Conservation (phyloP, 2,113 vertebrate species). For the Callocephalon fimbriatum region DNA sequence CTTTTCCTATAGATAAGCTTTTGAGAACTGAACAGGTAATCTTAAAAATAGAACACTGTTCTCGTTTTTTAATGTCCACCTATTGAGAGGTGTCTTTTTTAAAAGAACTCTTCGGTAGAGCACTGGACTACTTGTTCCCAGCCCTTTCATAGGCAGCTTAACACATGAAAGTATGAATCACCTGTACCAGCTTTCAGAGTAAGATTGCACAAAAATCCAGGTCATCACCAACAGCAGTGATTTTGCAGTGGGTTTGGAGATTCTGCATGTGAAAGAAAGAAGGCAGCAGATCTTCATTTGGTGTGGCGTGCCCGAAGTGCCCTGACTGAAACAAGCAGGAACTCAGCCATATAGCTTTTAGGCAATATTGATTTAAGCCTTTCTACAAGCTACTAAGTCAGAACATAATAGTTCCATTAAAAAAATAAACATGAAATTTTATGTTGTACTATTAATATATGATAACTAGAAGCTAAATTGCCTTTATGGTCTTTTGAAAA, state of each 20-base stretch:
- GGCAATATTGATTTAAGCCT: background rate
- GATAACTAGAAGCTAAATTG: background rate
- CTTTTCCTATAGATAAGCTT: background rate
- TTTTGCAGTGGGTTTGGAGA: background rate
- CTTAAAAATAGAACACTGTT: conserved; percentile 23
- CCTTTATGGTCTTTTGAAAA: background rate
- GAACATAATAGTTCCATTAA: background rate
- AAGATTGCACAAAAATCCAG: background rate
- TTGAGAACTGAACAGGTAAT: background rate
- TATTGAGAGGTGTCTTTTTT: background rate
- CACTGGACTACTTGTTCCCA: background rate
- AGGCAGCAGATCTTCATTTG: background rate
- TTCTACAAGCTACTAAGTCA: background rate
- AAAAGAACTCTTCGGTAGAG: background rate
- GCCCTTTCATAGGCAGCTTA: background rate
- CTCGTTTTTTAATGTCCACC: background rate
- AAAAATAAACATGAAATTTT: background rate
- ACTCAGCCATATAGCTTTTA: background rate
- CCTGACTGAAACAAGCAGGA: background rate
- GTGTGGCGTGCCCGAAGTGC: background rate
- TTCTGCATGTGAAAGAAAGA: background rate
- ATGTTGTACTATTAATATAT: background rate
- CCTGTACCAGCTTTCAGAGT: background rate
- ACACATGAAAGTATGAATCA: background rate
- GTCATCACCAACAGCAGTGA: background rate